Conservation (phyloP, 2,113 vertebrate genomes). For the Balaenoptera acutorostrata region DNA sequence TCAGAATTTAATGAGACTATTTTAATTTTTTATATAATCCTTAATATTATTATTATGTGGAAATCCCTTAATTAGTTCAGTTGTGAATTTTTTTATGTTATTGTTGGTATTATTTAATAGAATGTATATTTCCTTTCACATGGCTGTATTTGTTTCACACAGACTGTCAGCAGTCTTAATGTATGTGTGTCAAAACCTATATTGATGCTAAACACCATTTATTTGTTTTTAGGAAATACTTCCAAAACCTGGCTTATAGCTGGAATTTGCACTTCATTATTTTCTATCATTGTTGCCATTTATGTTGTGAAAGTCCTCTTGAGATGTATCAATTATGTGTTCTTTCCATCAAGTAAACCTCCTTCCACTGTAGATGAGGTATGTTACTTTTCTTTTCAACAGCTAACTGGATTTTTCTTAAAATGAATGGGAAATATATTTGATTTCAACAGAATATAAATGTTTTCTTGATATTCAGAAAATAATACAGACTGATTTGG, state of each 20-base stretch:
- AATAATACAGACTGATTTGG: not conserved
- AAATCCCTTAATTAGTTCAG: not conserved
- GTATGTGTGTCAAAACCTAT: not conserved
- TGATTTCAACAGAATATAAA: not conserved
- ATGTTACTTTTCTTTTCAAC: not conserved
- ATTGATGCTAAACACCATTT: not conserved
- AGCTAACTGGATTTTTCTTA: not conserved
- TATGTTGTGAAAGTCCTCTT: not conserved
- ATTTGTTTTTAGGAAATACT: conserved; percentile 27
- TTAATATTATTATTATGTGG: not conserved
- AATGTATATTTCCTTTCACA: not conserved
- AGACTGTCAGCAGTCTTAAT: not conserved
- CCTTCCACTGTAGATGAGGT: conserved; percentile 77
- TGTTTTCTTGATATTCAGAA: not conserved
- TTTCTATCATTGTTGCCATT: rapidly evolving
- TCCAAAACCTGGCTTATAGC: not conserved
- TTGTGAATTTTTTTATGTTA: not conserved
- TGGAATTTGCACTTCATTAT: rapidly evolving
- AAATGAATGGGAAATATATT: not conserved
- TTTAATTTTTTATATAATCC: not conserved
- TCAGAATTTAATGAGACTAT: not conserved
- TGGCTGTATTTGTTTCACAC: not conserved
- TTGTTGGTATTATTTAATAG: not conserved
- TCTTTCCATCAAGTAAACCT: conserved; percentile 76
- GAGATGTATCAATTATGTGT: conserved; percentile 60